A percentile compares a stretch with the other conserved stretches of the same genome.
These are phyloP conservation scores for Sakesphorus luctuosus DNA, from an alignment of 2,113 vertebrate genomes.

Conservation along the genomic window DNA sequence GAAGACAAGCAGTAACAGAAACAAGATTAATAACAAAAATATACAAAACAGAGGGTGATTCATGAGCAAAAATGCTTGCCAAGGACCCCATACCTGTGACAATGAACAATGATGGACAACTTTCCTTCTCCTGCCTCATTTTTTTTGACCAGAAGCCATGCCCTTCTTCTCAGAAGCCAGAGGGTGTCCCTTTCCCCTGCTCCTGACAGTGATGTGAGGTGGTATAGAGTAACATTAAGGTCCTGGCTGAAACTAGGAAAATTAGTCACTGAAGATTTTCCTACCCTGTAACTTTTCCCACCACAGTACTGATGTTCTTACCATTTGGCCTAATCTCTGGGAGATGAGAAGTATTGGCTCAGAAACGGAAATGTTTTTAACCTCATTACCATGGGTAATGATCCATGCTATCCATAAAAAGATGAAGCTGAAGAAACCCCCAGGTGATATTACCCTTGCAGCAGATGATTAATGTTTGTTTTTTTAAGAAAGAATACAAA, in stretches of 20 bases:
- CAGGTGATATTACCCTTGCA: not conserved
- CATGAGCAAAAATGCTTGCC: not conserved
- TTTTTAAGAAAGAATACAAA: not conserved
- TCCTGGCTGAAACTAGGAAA: not conserved
- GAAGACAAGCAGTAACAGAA: not conserved
- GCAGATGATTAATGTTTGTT: not conserved
- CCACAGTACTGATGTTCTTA: not conserved
- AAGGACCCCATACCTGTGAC: rapidly evolving
- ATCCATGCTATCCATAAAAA: not conserved
- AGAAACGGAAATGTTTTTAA: not conserved
- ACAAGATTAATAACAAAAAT: not conserved
- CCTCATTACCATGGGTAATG: not conserved
- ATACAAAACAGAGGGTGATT: not conserved
- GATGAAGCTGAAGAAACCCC: not conserved
- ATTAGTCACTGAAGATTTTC: not conserved
- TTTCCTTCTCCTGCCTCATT: not conserved
- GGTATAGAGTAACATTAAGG: not conserved
- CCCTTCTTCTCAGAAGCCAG: not conserved
- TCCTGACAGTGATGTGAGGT: not conserved
- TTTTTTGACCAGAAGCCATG: not conserved
- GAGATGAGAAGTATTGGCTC: not conserved
- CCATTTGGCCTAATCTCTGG: not conserved
- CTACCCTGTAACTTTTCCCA: not conserved
- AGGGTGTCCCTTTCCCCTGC: not conserved
- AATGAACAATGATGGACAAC: not conserved